Conservation (phyloP, 2,797 vertebrate species). For the Pseudochirops cupreus region DNA sequence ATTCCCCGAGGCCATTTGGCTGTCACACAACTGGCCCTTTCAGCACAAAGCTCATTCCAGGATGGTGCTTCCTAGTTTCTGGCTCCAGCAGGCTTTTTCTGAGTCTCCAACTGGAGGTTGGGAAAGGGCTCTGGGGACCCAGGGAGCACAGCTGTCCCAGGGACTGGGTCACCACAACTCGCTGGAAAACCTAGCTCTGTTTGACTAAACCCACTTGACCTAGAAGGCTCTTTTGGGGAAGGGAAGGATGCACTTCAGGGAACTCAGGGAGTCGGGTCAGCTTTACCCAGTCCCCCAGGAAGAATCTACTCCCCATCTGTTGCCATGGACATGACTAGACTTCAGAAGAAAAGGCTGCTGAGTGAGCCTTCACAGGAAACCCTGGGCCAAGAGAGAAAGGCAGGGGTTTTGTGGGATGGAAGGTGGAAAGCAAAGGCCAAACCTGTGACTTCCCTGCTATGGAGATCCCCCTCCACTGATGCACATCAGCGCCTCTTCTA, state of each 20-base stretch:
- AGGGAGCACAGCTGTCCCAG: not conserved
- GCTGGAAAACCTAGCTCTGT: not conserved
- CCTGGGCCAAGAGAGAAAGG: not conserved
- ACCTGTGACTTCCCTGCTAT: rapidly evolving
- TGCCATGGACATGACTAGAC: not conserved
- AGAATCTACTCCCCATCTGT: not conserved
- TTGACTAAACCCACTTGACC: not conserved
- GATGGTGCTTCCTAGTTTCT: not conserved
- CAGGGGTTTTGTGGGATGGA: not conserved
- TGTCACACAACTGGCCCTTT: not conserved
- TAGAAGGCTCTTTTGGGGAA: not conserved
- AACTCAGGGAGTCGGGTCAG: not conserved
- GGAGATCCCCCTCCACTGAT: too few species aligned
- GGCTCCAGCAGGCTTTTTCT: not conserved
- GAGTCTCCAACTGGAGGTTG: not conserved
- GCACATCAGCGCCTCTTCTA: not conserved
- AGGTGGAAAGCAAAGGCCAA: not conserved
- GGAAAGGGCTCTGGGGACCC: not conserved
- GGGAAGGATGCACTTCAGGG: not conserved
- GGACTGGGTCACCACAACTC: not conserved
- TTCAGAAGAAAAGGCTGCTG: not conserved
- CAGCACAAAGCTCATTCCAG: not conserved
- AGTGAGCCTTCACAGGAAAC: not conserved
- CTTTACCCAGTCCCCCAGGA: not conserved
- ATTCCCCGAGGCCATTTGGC: not conserved